Evolutionary conservation across 2,797 vertebrate genomes (phyloP).

Genomic region (Dipus sagitta): DNA sequence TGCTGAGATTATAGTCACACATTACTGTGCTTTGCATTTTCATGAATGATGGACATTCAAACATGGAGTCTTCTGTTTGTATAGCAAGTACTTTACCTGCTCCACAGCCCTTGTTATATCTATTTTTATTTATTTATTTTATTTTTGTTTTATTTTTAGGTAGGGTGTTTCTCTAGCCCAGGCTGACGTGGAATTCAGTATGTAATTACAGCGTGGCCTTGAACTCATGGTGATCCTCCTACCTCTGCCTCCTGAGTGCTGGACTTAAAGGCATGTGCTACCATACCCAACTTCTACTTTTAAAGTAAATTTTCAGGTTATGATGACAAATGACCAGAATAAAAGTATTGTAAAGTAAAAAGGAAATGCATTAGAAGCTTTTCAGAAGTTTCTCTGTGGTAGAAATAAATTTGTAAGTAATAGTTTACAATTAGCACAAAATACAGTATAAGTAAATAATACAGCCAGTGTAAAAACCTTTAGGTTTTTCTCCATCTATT

Average conservation of each 20-base stretch:
- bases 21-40: too few species aligned
- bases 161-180: neutral
- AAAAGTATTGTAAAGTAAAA: constrained; percentile 51
- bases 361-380: constrained; percentile 27
- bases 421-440: constrained; percentile 1
- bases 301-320: constrained; percentile 24
- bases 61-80: too few species aligned
- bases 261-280: neutral
- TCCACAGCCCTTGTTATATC: too few species aligned
- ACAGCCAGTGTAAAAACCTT: neutral
- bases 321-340: constrained; percentile 1
- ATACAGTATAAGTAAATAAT: neutral
- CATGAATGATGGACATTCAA: too few species aligned
- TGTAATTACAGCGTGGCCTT: neutral
- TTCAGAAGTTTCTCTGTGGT: neutral
- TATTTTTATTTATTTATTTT: too few species aligned
- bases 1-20: too few species aligned
- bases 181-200: neutral
- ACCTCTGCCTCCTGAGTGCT: neutral
- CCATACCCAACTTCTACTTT: neutral
- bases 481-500: neutral
- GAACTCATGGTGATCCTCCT: neutral
- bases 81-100: too few species aligned
- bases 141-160: too few species aligned
- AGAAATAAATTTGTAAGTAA: constrained; percentile 30